A percentile compares a stretch with the other conserved stretches of the same genome.
Evolutionary conservation across 2,888 invertebrate species (phyloP).

Genomic region (Dynastes grantii): DNA sequence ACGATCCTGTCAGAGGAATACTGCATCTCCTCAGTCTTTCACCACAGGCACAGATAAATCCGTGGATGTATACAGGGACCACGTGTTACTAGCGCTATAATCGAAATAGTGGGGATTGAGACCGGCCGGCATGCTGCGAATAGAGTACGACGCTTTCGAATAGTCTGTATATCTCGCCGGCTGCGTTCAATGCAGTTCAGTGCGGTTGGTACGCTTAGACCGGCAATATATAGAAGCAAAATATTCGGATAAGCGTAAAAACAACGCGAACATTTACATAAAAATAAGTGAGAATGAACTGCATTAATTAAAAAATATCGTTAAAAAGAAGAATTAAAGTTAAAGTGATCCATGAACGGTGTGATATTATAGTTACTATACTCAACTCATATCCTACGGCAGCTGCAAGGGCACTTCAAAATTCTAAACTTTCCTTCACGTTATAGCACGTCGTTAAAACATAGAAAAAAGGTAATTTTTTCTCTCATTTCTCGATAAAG

Average conservation of each 20-base stretch:
- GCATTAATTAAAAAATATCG: background rate
- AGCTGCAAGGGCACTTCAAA: background rate
- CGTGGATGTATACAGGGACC: conserved; percentile 23
- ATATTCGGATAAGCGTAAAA: background rate
- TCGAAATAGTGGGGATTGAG: conserved; percentile 21
- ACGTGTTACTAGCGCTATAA: conserved; percentile 6
- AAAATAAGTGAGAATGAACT: background rate
- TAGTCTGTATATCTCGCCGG: conserved; percentile 24
- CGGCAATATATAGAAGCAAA: conserved; percentile 17
- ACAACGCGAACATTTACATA: background rate
- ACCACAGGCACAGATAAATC: conserved; percentile 7
- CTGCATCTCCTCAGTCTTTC: conserved; percentile 17
- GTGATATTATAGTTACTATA: conserved; percentile 17
- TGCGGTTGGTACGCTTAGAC: conserved; percentile 32
- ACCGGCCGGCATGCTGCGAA: conserved; percentile 26
- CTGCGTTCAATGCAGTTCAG: conserved; percentile 10
- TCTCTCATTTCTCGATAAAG: background rate
- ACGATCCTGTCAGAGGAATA: background rate
- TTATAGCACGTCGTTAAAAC: background rate
- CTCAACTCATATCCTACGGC: background rate
- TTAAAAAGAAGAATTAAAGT: background rate
- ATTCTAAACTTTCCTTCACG: background rate
- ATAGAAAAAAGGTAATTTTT: conserved; percentile 34
- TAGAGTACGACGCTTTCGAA: conserved; percentile 22
- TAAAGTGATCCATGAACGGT: conserved; percentile 6